A percentile compares a stretch with the other conserved stretches of the same genome.
phyloP scores from a whole-genome alignment of 2,113 vertebrate genomes.

The Raphicerus campestris region DNA sequence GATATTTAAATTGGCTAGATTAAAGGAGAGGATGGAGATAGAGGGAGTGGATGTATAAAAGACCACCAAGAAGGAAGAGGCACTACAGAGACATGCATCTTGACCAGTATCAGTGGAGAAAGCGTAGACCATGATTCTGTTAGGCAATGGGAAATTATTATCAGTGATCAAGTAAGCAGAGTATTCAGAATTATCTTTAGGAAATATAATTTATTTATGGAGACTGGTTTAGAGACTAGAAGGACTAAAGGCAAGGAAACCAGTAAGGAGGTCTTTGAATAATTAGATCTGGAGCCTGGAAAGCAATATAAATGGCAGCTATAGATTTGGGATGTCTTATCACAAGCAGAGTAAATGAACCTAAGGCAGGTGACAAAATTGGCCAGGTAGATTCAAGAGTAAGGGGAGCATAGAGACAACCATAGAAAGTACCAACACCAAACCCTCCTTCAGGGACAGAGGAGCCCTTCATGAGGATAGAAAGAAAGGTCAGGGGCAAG shows the following conservation, averaged over 20 bases:
- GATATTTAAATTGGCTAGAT: not conserved
- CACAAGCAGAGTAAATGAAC: not conserved
- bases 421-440: not conserved
- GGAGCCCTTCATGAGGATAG: not conserved
- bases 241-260: not conserved
- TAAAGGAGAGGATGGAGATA: not conserved
- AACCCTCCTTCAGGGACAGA: not conserved
- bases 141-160: not conserved
- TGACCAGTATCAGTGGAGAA: not conserved
- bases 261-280: not conserved
- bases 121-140: not conserved
- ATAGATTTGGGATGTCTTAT: not conserved
- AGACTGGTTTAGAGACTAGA: not conserved
- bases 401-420: not conserved
- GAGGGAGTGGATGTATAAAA: not conserved
- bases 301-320: not conserved
- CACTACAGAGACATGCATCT: not conserved
- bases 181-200: not conserved
- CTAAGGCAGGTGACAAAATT: not conserved
- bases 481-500: not conserved
- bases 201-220: not conserved
- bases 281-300: not conserved
- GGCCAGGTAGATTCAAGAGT: not conserved
- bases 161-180: not conserved
- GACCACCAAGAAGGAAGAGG: not conserved